Evolutionary conservation across 2,888 invertebrate species (phyloP), one percentile per base, ranked within the genome.

Genomic region (Heliothis peltigera): DNA sequence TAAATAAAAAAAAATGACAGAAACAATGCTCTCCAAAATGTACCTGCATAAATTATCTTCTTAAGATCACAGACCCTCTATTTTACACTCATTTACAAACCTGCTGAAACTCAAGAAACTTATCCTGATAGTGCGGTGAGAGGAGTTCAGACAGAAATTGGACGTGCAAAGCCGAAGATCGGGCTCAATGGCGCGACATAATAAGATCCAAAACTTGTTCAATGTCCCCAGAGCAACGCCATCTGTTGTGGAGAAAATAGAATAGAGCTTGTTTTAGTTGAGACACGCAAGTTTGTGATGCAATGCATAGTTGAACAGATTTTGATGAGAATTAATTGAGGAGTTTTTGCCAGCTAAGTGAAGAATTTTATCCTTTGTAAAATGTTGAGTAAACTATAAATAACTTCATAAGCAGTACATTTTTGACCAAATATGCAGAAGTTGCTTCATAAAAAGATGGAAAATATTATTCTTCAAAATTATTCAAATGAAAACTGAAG

Each of bases 151-250:
- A 64, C 35, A 64, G 44, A 64, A 72, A 58, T 64, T 64, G 58
- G 51, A 64, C 25, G 51, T 59, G 65, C 42, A 43, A 64, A 64
- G 58, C 58, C 46, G 46, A 64, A 55, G 46, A 58, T 48, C 47
- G 35, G n/a, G 44, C 44, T 28, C 65, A 72, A 64, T 70, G 51
- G 43, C 19, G 47, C 51, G 70, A 55, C 15, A 58, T 72, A 70
- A 70, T 55, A 51, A 55, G 58, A 70, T 70, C 51, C 43, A 43
- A 70, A 70, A 72, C 58, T 72, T 70, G 49, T 64, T 25, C 19
- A 19, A 57, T 49, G 64, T n/a, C 44, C 39, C 15, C 22, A 15
- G 32, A 46, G 22, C 8, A 61, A 12, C 42, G 53, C 57, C 57
- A 46, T 71, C 49, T 58, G 56, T 64, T 49, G 25, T 53, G 44